Percentiles rank a stretch among this genome's conserved stretches.
These are phyloP conservation scores for Sula dactylatra DNA, from an alignment of 2,113 vertebrate genomes.

Conservation along the genomic window DNA sequence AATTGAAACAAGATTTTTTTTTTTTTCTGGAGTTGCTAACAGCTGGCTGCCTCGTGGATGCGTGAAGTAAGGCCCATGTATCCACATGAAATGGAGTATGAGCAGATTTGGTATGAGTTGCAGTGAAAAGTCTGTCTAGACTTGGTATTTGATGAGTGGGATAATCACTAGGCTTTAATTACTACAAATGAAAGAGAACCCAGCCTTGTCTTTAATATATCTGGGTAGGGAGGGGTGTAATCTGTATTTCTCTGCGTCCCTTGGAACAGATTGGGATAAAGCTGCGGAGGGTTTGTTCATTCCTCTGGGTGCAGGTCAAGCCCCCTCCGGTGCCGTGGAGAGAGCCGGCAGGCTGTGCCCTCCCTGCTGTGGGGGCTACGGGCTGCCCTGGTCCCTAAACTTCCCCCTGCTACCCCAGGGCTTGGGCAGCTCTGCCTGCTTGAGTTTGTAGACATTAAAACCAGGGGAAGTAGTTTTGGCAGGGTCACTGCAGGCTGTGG, in stretches of 20 bases:
- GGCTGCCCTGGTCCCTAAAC: not conserved
- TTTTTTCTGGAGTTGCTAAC: accelerated
- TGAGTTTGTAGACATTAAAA: accelerated
- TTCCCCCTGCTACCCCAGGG: no score
- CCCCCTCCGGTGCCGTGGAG: accelerated
- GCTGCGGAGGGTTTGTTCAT: not conserved
- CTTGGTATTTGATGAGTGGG: not conserved
- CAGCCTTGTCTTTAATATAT: not conserved
- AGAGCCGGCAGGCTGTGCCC: accelerated
- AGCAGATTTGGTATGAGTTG: not conserved
- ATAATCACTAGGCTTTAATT: constrained; percentile 9
- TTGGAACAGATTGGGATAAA: not conserved
- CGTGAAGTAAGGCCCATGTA: accelerated
- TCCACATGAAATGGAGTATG: accelerated
- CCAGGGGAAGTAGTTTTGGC: accelerated
- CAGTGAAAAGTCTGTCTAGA: not conserved
- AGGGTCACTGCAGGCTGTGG: not conserved
- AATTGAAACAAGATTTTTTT: accelerated
- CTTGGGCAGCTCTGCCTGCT: accelerated
- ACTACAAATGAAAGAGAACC: not conserved
- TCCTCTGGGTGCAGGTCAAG: not conserved
- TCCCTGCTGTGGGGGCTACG: accelerated
- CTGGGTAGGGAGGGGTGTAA: not conserved
- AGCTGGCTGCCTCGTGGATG: not conserved
- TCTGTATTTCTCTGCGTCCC: not conserved